Percentiles rank a stretch among this genome's conserved stretches.
phyloP scores from a whole-genome alignment of 2,888 invertebrate genomes.

The Acanthosepion pharaonis region DNA sequence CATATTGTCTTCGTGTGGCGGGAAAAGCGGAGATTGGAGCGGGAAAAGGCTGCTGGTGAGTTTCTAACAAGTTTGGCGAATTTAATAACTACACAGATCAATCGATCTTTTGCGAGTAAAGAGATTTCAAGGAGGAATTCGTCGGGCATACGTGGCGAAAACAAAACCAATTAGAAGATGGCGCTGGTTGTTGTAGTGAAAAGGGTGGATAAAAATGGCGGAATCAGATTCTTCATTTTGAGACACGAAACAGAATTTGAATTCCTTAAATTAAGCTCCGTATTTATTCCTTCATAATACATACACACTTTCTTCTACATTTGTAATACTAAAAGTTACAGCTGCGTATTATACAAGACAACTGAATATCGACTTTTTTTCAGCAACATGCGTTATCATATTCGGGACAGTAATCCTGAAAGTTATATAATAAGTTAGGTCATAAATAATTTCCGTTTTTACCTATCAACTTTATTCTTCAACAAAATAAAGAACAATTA shows the following conservation, averaged over 20 bases:
- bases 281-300: not conserved
- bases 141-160: not conserved
- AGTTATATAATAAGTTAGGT: too few species aligned
- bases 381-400: too few species aligned
- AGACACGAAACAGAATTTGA: not conserved
- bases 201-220: not conserved
- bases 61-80: not conserved
- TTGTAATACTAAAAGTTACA: too few species aligned
- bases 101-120: not conserved
- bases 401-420: too few species aligned
- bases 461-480: too few species aligned
- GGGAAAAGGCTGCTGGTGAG: not conserved
- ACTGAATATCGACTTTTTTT: too few species aligned
- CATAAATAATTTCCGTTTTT: too few species aligned
- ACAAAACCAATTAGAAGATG: not conserved
- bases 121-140: not conserved
- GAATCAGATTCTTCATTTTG: not conserved
- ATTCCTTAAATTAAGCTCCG: not conserved
- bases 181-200: not conserved
- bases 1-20: not conserved
- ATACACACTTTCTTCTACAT: too few species aligned
- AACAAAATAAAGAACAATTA: too few species aligned
- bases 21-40: not conserved
- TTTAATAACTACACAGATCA: not conserved
- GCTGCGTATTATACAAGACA: too few species aligned